Conservation (phyloP, 2,888 invertebrate genomes). For the Timandra comae region DNA sequence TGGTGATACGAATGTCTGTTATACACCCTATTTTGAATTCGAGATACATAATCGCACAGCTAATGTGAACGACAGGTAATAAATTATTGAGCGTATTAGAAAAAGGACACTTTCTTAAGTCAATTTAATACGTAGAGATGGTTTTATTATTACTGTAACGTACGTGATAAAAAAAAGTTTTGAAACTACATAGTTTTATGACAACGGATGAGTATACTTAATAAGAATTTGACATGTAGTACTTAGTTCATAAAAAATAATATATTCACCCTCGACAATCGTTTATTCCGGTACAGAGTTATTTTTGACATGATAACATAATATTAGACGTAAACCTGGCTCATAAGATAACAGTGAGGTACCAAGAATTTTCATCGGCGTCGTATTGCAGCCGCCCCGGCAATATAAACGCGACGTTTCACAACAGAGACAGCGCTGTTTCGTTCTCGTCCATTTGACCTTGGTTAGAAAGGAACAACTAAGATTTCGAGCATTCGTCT, state of each 20-base stretch:
- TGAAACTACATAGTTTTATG: no score
- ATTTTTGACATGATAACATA: slow-evolving; percentile 55
- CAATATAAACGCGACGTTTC: slow-evolving; percentile 65
- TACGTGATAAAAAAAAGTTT: no score
- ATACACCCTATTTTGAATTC: no score
- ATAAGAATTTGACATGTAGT: slow-evolving; percentile 5
- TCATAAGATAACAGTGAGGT: slow-evolving; percentile 70
- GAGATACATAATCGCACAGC: no score
- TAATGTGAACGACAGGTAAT: no score
- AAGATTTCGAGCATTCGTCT: slow-evolving; percentile 51
- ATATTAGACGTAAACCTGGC: slow-evolving; percentile 66
- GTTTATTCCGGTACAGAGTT: slow-evolving; percentile 24
- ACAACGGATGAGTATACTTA: neutral
- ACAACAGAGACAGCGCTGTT: slow-evolving; percentile 55
- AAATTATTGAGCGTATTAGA: no score
- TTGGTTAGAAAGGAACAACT: slow-evolving; percentile 68
- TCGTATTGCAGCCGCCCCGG: slow-evolving; percentile 62
- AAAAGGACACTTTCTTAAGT: no score
- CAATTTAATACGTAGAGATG: no score
- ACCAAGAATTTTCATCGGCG: slow-evolving; percentile 71
- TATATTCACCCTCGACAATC: slow-evolving; percentile 33
- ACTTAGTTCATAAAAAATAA: slow-evolving; percentile 37
- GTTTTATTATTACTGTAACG: no score
- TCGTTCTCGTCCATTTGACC: slow-evolving; percentile 43
- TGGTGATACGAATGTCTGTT: no score